A percentile compares a stretch with the other conserved stretches of the same genome.
phyloP scores from a whole-genome alignment of 2,113 vertebrate genomes.

The Apteryx owenii region DNA sequence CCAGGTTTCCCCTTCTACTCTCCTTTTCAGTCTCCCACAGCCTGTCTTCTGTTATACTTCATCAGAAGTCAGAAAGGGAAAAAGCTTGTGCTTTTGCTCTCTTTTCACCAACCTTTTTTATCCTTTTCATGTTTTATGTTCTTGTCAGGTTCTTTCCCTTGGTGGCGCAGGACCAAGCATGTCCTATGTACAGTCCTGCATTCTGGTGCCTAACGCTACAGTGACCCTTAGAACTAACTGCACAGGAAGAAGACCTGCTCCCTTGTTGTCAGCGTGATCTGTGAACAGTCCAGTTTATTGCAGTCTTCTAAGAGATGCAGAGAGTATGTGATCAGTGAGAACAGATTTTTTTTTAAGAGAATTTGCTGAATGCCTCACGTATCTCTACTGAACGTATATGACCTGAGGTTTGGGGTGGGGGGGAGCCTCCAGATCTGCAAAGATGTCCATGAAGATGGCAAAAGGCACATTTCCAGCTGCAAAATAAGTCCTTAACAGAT shows the following conservation, averaged over 20 bases:
- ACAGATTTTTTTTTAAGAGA: background rate
- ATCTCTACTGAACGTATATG: background rate
- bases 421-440: background rate
- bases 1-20: background rate
- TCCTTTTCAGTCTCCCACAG: background rate
- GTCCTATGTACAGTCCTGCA: rapidly evolving
- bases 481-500: background rate
- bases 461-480: background rate
- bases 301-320: background rate
- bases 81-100: background rate
- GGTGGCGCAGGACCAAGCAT: background rate
- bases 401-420: background rate
- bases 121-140: background rate
- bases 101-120: background rate
- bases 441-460: background rate
- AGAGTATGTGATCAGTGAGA: background rate
- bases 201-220: background rate
- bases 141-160: background rate
- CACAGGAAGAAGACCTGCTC: background rate
- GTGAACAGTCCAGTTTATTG: background rate
- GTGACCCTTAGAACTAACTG: background rate
- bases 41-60: background rate
- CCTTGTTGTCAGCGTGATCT: background rate
- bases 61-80: background rate
- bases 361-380: background rate